Percentiles rank a stretch among this genome's conserved stretches.
Conservation (phyloP, 1,140 invertebrate species). For the Lordiphosa mommai region DNA sequence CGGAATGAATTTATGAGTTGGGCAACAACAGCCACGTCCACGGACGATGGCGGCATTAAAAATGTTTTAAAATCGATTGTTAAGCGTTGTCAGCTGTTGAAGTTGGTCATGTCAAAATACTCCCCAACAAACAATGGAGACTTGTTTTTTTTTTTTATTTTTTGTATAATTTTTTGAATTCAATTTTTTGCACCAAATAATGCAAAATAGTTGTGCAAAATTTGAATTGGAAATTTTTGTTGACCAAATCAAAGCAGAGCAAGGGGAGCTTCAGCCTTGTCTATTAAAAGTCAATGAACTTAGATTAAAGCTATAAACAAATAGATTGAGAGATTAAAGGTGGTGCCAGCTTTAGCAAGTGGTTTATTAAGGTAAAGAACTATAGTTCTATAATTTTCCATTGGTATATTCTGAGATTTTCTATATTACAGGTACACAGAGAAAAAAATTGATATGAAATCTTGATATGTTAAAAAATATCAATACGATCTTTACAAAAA, state of each 20-base stretch:
- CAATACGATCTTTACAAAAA: no score
- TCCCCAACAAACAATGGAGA: not conserved
- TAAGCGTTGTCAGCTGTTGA: conserved; percentile 45
- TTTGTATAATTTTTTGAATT: conserved; percentile 32
- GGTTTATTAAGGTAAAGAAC: no score
- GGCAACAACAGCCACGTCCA: conserved; percentile 8
- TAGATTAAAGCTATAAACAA: no score
- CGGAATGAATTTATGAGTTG: conserved; percentile 62
- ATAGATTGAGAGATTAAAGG: no score
- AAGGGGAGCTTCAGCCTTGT: no score
- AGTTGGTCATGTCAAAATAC: conserved; percentile 20
- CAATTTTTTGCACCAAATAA: conserved; percentile 21
- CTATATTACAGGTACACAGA: no score
- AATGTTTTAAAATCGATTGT: conserved; percentile 62
- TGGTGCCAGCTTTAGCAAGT: no score
- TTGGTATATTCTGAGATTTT: no score
- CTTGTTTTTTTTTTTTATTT: conserved; percentile 4
- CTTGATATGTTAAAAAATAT: no score
- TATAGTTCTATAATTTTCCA: no score
- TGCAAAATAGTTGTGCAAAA: conserved; percentile 44
- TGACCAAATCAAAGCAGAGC: not conserved
- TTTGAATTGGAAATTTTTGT: conserved; percentile 15
- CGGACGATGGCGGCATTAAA: conserved; percentile 15
- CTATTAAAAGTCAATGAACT: no score
- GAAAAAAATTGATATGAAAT: no score